These are phyloP conservation scores for Poecilus cupreus DNA, from an alignment of 2,888 invertebrate genomes.

Conservation along the genomic window DNA sequence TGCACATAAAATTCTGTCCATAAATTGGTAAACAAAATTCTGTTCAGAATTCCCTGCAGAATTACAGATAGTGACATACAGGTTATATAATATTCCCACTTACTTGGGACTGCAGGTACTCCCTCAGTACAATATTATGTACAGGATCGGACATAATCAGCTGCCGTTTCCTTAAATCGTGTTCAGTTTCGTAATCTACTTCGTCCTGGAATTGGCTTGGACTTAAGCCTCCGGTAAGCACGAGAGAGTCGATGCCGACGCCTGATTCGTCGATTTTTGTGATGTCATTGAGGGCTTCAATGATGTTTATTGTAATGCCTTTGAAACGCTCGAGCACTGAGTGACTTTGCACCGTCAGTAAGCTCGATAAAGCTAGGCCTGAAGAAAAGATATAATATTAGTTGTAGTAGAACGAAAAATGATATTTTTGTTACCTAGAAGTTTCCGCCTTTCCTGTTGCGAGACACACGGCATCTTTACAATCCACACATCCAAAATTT, in stretches of 20 bases:
- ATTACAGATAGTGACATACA: no score
- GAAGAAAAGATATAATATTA: slow-evolving; percentile 59
- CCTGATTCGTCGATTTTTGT: slow-evolving; percentile 82
- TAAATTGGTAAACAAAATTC: no score
- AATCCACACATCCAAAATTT: slow-evolving; percentile 86
- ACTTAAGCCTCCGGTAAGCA: slow-evolving; percentile 69
- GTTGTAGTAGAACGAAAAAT: background rate
- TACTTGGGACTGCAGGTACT: slow-evolving; percentile 83
- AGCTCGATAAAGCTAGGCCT: slow-evolving; percentile 79
- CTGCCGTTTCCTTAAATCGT: slow-evolving; percentile 83
- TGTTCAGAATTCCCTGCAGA: no score
- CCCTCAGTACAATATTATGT: slow-evolving; percentile 83
- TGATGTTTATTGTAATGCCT: slow-evolving; percentile 82
- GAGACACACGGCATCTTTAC: slow-evolving; percentile 86
- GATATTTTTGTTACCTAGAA: slow-evolving; percentile 86
- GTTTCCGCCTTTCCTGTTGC: slow-evolving; percentile 87
- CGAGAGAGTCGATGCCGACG: slow-evolving; percentile 69
- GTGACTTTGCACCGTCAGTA: slow-evolving; percentile 81
- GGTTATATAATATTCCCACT: slow-evolving; percentile 59
- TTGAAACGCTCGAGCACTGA: slow-evolving; percentile 83
- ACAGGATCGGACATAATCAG: slow-evolving; percentile 86
- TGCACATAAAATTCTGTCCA: no score
- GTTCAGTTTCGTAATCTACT: slow-evolving; percentile 80
- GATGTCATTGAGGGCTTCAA: slow-evolving; percentile 87
- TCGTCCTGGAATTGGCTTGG: slow-evolving; percentile 73